Percentiles rank a stretch among this genome's conserved stretches.
phyloP scores from a whole-genome alignment of 2,113 vertebrate genomes.

The Morone chrysops region DNA sequence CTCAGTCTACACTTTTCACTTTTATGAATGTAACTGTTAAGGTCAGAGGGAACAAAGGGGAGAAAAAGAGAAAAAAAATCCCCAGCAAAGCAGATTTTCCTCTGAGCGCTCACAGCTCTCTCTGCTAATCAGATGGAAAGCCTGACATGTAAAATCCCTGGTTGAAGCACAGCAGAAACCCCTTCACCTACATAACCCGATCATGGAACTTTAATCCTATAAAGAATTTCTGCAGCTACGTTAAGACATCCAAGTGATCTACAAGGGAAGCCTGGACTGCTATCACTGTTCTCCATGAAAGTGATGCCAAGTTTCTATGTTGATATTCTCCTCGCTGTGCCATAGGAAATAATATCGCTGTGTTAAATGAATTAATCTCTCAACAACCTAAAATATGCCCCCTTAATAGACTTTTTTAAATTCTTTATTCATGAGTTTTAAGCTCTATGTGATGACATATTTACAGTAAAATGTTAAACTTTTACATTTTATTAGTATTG shows the following conservation, averaged over 20 bases:
- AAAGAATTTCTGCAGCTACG: constrained; percentile 60
- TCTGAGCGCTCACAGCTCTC: constrained; percentile 34
- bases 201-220: constrained; percentile 71
- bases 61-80: constrained; percentile 10
- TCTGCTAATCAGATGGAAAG: constrained; percentile 56
- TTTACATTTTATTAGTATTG: not conserved
- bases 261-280: constrained; percentile 13
- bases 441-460: not conserved
- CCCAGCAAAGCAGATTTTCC: constrained; percentile 58
- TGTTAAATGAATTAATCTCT: constrained; percentile 11
- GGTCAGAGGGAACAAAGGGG: constrained; percentile 19
- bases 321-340: not conserved
- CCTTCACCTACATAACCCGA: constrained; percentile 69
- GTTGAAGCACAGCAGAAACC: constrained; percentile 53
- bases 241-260: constrained; percentile 42
- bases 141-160: constrained; percentile 60
- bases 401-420: not conserved
- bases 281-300: constrained; percentile 14
- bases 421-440: not conserved
- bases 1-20: not conserved
- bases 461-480: not conserved
- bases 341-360: not conserved
- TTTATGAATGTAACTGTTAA: not conserved
- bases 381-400: not conserved
- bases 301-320: constrained; percentile 20